These are phyloP conservation scores for Lathronympha strigana DNA, from an alignment of 2,888 invertebrate species.

Conservation along the genomic window DNA sequence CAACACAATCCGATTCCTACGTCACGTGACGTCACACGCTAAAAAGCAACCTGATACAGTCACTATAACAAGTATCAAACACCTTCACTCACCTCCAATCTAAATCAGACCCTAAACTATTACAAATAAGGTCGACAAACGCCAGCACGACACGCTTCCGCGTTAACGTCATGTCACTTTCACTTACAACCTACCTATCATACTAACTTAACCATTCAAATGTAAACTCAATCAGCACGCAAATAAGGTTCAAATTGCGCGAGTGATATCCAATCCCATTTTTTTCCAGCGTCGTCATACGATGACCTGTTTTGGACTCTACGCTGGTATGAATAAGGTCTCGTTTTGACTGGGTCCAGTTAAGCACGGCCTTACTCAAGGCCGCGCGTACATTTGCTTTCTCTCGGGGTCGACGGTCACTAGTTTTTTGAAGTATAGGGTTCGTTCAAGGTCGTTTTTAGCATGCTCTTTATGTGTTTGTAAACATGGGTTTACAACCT, in stretches of 20 bases:
- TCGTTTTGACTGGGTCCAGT: conserved; percentile 1
- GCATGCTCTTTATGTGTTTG: conserved; percentile 14
- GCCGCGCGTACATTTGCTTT: conserved; percentile 39
- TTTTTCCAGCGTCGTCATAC: conserved; percentile 14
- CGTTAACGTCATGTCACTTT: conserved; percentile 35
- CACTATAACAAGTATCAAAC: conserved; percentile 26
- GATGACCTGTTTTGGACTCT: conserved; percentile 21
- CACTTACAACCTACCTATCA: conserved; percentile 30
- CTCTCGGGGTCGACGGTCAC: conserved; percentile 40
- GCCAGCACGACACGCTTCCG: conserved; percentile 25
- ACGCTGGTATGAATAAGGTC: conserved; percentile 21
- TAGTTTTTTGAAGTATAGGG: conserved; percentile 31
- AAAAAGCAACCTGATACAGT: conserved; percentile 30
- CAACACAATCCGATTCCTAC: conserved; percentile 6
- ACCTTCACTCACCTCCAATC: conserved; percentile 5
- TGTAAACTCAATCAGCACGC: background rate
- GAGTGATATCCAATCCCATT: background rate
- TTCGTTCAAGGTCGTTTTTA: conserved; percentile 36
- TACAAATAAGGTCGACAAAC: conserved; percentile 7
- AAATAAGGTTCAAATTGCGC: background rate
- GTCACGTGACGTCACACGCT: conserved; percentile 25
- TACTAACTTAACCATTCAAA: background rate
- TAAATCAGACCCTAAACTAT: background rate
- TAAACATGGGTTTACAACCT: conserved; percentile 18
- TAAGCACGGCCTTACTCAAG: conserved; percentile 30